Conservation (phyloP, 1,140 invertebrate species). For the Camponotus vicinus region DNA sequence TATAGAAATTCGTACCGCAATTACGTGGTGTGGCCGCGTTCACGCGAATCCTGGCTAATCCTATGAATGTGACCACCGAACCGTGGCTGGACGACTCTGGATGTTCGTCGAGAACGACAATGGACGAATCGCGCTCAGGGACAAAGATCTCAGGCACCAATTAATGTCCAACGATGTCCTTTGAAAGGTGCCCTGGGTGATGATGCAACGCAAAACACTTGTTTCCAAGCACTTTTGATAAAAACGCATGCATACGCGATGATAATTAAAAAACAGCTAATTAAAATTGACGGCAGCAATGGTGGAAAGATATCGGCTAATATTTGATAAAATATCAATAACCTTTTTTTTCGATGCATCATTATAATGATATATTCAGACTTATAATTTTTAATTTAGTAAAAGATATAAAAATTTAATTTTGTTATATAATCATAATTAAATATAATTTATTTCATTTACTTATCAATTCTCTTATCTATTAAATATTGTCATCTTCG, state of each 20-base stretch:
- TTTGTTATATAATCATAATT: neutral
- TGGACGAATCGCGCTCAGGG: slow-evolving; percentile 77
- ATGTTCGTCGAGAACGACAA: slow-evolving; percentile 77
- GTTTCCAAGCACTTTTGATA: slow-evolving; percentile 25
- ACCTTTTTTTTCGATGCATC: neutral
- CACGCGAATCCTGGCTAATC: slow-evolving; percentile 81
- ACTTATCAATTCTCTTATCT: neutral
- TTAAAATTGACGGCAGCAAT: slow-evolving; percentile 56
- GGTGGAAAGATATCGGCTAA: neutral
- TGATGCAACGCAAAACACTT: slow-evolving; percentile 55
- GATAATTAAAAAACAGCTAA: slow-evolving; percentile 60
- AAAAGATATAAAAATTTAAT: slow-evolving; percentile 1
- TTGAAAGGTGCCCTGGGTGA: slow-evolving; percentile 58
- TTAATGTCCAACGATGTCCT: slow-evolving; percentile 81
- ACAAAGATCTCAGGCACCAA: slow-evolving; percentile 83
- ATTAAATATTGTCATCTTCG: neutral
- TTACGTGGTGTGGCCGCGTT: slow-evolving; percentile 81
- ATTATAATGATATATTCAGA: neutral
- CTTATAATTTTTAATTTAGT: neutral
- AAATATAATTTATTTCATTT: neutral
- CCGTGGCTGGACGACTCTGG: slow-evolving; percentile 78
- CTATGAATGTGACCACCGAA: slow-evolving; percentile 82
- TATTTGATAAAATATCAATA: neutral
- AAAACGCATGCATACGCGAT: neutral
- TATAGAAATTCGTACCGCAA: slow-evolving; percentile 82